Percentiles rank a stretch among this genome's conserved stretches.
These are phyloP conservation scores for Elanoides forficatus DNA, from an alignment of 2,113 vertebrate genomes.

Conservation along the genomic window DNA sequence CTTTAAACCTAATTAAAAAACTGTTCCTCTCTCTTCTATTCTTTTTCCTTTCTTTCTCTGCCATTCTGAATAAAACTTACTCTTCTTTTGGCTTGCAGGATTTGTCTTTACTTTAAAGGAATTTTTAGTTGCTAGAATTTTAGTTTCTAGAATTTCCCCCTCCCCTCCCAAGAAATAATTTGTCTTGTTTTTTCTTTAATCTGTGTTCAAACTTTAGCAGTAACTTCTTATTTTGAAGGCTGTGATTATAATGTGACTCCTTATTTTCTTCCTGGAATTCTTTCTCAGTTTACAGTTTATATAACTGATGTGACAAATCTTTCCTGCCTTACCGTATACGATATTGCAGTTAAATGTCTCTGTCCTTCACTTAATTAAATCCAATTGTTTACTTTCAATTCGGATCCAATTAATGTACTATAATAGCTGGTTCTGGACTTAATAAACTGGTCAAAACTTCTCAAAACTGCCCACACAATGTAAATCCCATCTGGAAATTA, in stretches of 20 bases:
- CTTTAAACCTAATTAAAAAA: background rate
- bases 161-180: background rate
- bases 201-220: background rate
- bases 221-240: background rate
- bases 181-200: background rate
- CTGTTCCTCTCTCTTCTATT: background rate
- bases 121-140: background rate
- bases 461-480: constrained; percentile 6
- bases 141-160: background rate
- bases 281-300: background rate
- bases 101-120: background rate
- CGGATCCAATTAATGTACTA: background rate
- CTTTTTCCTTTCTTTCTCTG: background rate
- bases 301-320: background rate
- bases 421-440: background rate
- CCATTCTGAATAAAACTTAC: background rate
- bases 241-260: background rate
- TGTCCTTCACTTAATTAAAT: background rate
- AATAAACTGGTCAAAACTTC: constrained; percentile 6
- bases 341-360: background rate
- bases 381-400: constrained; percentile 8
- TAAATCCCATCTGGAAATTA: constrained; percentile 31
- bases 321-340: background rate
- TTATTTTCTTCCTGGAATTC: background rate
- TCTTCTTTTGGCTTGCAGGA: background rate